Evolutionary conservation across 2,113 vertebrate genomes (phyloP).

Genomic region (Hippocampus barbouri): DNA sequence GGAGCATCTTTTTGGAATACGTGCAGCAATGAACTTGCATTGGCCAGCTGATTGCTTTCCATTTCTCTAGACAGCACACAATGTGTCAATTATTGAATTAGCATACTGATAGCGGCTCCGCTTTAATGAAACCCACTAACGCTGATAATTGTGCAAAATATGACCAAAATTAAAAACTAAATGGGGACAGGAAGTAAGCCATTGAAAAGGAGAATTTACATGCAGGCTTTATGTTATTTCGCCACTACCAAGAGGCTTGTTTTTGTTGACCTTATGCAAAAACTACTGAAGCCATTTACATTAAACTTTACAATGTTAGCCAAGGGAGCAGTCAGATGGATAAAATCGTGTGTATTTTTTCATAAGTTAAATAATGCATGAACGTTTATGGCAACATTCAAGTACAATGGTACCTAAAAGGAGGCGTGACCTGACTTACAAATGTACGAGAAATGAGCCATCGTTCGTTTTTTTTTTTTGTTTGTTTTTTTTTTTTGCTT

Average conservation of each 20-base stretch:
- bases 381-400: too few species aligned
- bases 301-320: too few species aligned
- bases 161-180: background rate
- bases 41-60: slow-evolving; percentile 22
- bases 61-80: background rate
- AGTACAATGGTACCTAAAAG: too few species aligned
- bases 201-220: background rate
- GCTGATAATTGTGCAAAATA: background rate
- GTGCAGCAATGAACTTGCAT: slow-evolving; percentile 23
- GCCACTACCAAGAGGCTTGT: background rate
- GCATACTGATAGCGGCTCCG: slow-evolving; percentile 16
- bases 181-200: background rate
- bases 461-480: too few species aligned
- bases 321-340: too few species aligned
- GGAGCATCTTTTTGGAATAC: slow-evolving; percentile 9
- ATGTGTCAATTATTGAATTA: slow-evolving; percentile 30
- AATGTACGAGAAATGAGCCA: too few species aligned
- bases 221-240: background rate
- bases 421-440: too few species aligned
- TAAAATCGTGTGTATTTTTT: too few species aligned
- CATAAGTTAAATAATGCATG: too few species aligned
- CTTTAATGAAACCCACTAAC: background rate
- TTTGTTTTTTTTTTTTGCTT: too few species aligned
- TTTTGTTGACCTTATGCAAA: background rate
- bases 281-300: background rate